A percentile compares a stretch with the other conserved stretches of the same genome.
phyloP scores from a whole-genome alignment of 2,797 vertebrate species.

The Zalophus californianus region DNA sequence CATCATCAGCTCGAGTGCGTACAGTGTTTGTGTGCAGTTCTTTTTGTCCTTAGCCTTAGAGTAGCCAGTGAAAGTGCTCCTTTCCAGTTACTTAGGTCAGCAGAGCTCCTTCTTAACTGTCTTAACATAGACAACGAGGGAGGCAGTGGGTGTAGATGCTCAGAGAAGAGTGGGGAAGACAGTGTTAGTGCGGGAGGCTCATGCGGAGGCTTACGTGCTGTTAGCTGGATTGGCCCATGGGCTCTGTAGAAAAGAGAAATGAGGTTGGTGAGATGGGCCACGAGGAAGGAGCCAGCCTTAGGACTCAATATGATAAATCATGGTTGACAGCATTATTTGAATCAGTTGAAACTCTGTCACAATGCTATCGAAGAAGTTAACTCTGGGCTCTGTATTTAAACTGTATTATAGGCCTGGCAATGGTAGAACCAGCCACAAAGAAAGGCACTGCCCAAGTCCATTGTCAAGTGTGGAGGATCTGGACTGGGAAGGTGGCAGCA shows the following conservation, averaged over 20 bases:
- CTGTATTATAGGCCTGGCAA: not conserved
- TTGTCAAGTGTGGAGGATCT: not conserved
- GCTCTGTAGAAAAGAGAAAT: not conserved
- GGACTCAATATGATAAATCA: not conserved
- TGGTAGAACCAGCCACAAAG: not conserved
- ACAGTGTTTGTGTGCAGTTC: not conserved
- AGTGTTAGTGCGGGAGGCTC: not conserved
- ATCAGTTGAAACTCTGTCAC: not conserved
- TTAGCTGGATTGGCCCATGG: not conserved
- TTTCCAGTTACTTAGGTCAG: not conserved
- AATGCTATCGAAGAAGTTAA: not conserved
- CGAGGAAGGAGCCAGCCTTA: not conserved
- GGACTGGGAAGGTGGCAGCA: not conserved
- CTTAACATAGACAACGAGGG: not conserved
- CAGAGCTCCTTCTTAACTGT: conserved; percentile 1
- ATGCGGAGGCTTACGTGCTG: rapidly evolving
- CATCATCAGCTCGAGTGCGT: not conserved
- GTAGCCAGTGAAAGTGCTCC: not conserved
- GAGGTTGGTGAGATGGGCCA: not conserved
- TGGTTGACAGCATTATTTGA: not conserved
- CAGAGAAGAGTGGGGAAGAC: not conserved
- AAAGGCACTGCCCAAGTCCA: not conserved
- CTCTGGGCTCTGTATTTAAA: not conserved
- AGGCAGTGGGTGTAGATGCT: not conserved
- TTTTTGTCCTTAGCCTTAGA: not conserved